Percentiles rank a stretch among this genome's conserved stretches.
phyloP scores from a whole-genome alignment of 1,140 invertebrate species.

The Tetramorium parvispinum region DNA sequence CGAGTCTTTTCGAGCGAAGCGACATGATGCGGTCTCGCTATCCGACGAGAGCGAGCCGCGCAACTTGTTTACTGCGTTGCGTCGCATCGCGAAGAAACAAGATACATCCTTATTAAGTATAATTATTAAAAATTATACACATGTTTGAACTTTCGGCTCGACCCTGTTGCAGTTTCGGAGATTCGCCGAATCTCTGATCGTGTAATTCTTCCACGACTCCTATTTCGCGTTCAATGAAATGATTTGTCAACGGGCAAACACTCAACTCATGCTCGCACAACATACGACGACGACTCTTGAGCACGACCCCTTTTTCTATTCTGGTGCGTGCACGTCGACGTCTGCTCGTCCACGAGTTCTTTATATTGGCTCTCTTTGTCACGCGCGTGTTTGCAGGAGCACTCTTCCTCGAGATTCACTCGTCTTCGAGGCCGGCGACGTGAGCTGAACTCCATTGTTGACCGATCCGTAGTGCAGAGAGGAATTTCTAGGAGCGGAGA shows the following conservation, averaged over 20 bases:
- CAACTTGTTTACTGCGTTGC: conserved; percentile 15
- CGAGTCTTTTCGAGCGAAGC: conserved; percentile 38
- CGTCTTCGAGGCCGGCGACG: conserved; percentile 27
- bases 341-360: conserved; percentile 28
- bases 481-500: conserved; percentile 54
- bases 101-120: background rate
- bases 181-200: background rate
- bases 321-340: conserved; percentile 56
- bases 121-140: background rate
- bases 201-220: background rate
- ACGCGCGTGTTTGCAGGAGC: background rate
- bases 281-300: conserved; percentile 69
- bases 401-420: conserved; percentile 7
- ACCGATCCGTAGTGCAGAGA: conserved; percentile 45
- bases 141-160: background rate
- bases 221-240: conserved; percentile 57
- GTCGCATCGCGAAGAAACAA: background rate
- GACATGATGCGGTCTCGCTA: conserved; percentile 6
- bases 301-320: conserved; percentile 66
- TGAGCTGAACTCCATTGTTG: conserved; percentile 55
- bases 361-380: conserved; percentile 30
- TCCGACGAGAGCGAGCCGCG: background rate
- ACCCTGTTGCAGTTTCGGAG: background rate
- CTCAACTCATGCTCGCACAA: conserved; percentile 50
- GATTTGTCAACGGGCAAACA: conserved; percentile 65